Base-by-base conservation (phyloP, 2,888 invertebrate species). In the Lampropteryx suffumata region DNA sequence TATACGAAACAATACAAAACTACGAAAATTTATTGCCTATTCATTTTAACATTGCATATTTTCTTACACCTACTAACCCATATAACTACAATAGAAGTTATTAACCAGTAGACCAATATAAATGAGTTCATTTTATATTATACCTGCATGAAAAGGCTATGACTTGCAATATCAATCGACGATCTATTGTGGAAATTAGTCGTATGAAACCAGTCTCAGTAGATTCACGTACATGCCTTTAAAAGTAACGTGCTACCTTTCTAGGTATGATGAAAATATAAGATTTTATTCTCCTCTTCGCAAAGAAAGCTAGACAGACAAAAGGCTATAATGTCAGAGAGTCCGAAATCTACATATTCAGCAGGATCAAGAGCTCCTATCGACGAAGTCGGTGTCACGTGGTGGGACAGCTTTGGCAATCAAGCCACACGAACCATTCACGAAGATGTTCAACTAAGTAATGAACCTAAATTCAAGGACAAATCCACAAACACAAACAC, bases 291-390 rank as follows among this genome's bases (percentile, higher is more conserved):
- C n/a, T n/a, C n/a, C n/a, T n/a, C n/a, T n/a, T n/a, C 28, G 0
- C 9, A 34, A 26, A 29, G 6, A 26, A 26, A 32, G 29, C 9
- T 13, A 13, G 2, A 13, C 7, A 12, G 2, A 3, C 8, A 6
- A 39, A 12, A 9, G 26, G 13, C 26, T 26, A 57, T 55, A 21
- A 86, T 86, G 85, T 59, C 65, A 30, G 69, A 74, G 33, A 39
- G 42, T 40, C 49, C 62, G 8, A 74, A 67, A 59, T 72, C 78
- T 5, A 57, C 75, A 14, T 70, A 76, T 54, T 71, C 76, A 6
- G 80, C 89, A 2, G 67, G 89, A 62, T 90, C 87, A 35, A 76
- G 90, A 69, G 79, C 74, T 36, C 90, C 89, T 7, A 74, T 90
- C 45, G 73, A 83, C 49, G 65, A 71, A 57, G 62, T 64, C 14